Conservation (phyloP, 2,113 vertebrate genomes). For the Myotis davidii region DNA sequence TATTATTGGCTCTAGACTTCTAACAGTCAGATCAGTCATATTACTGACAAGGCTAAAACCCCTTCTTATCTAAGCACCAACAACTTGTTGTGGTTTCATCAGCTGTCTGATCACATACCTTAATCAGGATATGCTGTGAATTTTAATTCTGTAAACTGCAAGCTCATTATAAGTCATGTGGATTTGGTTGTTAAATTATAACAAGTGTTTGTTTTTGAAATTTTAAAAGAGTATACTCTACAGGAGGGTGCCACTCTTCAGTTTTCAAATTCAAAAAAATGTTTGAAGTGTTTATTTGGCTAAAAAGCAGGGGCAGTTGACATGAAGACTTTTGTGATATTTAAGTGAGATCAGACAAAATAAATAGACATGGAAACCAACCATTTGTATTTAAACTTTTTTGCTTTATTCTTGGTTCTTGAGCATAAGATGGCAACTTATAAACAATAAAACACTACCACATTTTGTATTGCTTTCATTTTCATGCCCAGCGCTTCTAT, state of each 20-base stretch:
- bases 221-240: background rate
- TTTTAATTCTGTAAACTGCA: background rate
- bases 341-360: slow-evolving; percentile 15
- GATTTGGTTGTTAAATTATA: background rate
- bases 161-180: background rate
- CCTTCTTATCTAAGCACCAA: background rate
- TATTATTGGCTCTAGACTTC: background rate
- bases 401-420: background rate
- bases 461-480: slow-evolving; percentile 45
- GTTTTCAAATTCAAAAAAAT: background rate
- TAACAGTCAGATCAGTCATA: background rate
- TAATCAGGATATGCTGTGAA: background rate
- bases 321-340: background rate
- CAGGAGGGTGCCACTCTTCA: background rate
- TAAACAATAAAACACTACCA: background rate
- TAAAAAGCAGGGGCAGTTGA: slow-evolving; percentile 4
- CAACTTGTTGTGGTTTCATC: background rate
- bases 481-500: slow-evolving; percentile 19
- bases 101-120: background rate
- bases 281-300: slow-evolving; percentile 7
- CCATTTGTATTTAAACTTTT: background rate
- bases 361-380: background rate
- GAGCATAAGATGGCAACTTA: background rate
- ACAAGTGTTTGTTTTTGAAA: slow-evolving; percentile 27
- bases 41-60: background rate